Percentiles rank a stretch among this genome's conserved stretches.
Conservation (phyloP, 2,113 vertebrate species). For the Odobenus rosmarus region DNA sequence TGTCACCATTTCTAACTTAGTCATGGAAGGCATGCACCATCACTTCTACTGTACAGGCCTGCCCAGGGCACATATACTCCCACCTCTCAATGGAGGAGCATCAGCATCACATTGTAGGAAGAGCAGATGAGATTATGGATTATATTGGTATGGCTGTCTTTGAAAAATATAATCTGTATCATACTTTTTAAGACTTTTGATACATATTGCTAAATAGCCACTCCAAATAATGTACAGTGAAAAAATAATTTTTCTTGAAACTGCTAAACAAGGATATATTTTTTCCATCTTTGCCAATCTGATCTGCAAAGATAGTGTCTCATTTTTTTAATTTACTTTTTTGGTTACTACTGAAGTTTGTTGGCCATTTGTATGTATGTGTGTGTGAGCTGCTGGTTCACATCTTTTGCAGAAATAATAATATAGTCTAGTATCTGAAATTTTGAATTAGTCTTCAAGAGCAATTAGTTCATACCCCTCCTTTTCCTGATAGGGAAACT, state of each 20-base stretch:
- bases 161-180: neutral
- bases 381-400: neutral
- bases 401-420: neutral
- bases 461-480: neutral
- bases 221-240: neutral
- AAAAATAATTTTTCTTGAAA: neutral
- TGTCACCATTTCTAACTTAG: neutral
- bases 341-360: neutral
- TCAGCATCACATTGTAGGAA: neutral
- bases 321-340: neutral
- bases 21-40: neutral
- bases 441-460: constrained; percentile 8
- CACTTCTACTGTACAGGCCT: neutral
- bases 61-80: too few relatives aligned
- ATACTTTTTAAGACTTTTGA: neutral
- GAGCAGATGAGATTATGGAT: neutral
- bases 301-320: neutral
- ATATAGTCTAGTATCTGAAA: neutral
- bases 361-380: neutral
- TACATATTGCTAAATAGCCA: neutral
- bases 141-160: neutral
- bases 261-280: neutral
- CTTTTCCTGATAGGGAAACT: neutral
- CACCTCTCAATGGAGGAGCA: neutral
- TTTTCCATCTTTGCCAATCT: neutral